These are phyloP conservation scores for Ormia ochracea DNA, from an alignment of 2,888 invertebrate species.

Conservation along the genomic window DNA sequence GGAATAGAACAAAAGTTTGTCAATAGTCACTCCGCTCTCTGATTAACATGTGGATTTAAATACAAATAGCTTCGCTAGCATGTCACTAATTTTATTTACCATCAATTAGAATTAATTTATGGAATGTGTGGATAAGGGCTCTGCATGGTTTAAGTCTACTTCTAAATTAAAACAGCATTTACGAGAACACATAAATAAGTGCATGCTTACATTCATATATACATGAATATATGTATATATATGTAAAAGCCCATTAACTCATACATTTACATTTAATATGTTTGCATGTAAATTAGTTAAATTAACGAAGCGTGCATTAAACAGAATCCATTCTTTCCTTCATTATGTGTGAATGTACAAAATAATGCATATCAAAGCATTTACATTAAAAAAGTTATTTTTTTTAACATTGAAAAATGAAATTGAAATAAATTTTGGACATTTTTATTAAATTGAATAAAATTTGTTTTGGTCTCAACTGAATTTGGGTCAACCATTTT, in stretches of 20 bases:
- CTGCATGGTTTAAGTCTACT: not conserved
- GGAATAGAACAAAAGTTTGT: too few species aligned
- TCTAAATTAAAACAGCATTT: not conserved
- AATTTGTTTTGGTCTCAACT: too few species aligned
- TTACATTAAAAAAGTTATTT: too few species aligned
- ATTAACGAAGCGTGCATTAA: slow-evolving; percentile 65
- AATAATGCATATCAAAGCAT: slow-evolving; percentile 47
- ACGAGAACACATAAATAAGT: too few species aligned
- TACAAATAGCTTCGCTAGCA: not conserved
- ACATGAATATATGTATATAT: not conserved
- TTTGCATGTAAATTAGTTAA: slow-evolving; percentile 66
- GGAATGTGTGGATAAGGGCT: slow-evolving; percentile 16
- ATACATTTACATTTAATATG: not conserved
- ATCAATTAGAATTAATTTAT: not conserved
- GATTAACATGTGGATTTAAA: too few species aligned
- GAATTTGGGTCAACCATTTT: not conserved
- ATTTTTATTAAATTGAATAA: too few species aligned
- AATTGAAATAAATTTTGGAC: too few species aligned
- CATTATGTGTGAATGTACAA: slow-evolving; percentile 44
- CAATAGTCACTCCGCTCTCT: too few species aligned
- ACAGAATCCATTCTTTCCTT: slow-evolving; percentile 24
- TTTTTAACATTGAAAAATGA: too few species aligned
- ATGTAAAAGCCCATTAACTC: not conserved
- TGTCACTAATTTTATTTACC: not conserved
- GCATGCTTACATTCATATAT: not conserved